Percentiles rank a stretch among this genome's conserved stretches.
Conservation (phyloP, 2,113 vertebrate species). For the Datnioides undecimradiatus region DNA sequence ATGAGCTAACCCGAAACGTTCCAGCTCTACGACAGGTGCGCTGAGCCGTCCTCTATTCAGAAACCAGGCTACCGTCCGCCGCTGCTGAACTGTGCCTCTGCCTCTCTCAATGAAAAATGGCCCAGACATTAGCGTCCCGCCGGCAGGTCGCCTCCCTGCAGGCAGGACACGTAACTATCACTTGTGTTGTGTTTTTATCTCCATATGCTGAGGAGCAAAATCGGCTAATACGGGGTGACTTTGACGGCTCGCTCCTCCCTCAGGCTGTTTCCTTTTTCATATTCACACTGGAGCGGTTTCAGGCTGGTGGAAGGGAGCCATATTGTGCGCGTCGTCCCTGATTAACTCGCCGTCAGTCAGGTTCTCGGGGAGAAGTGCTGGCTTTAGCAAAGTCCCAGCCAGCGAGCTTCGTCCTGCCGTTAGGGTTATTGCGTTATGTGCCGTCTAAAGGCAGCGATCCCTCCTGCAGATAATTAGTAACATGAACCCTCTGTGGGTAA, state of each 20-base stretch:
- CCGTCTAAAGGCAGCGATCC: conserved; percentile 28
- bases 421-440: conserved; percentile 22
- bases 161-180: conserved; percentile 22
- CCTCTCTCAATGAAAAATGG: conserved; percentile 16
- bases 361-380: conserved; percentile 42
- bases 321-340: conserved; percentile 53
- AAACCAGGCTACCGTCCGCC: conserved; percentile 46
- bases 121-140: conserved; percentile 37
- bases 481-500: conserved; percentile 36
- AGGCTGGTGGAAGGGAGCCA: conserved; percentile 48
- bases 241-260: conserved; percentile 54
- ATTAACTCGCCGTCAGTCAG: conserved; percentile 58
- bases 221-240: conserved; percentile 50
- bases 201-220: conserved; percentile 49
- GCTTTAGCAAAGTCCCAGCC: conserved; percentile 36
- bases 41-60: conserved; percentile 12
- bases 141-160: conserved; percentile 42
- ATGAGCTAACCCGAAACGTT: conserved; percentile 17
- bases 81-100: not conserved
- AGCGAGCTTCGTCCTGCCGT: conserved; percentile 30
- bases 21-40: conserved; percentile 24
- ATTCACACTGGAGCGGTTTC: conserved; percentile 53
- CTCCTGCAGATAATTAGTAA: conserved; percentile 37
- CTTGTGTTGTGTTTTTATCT: conserved; percentile 28
- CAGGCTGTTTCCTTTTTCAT: conserved; percentile 54